A percentile compares a stretch with the other conserved stretches of the same genome.
Conservation (phyloP, 2,797 vertebrate species). For the Phataginus tricuspis region DNA sequence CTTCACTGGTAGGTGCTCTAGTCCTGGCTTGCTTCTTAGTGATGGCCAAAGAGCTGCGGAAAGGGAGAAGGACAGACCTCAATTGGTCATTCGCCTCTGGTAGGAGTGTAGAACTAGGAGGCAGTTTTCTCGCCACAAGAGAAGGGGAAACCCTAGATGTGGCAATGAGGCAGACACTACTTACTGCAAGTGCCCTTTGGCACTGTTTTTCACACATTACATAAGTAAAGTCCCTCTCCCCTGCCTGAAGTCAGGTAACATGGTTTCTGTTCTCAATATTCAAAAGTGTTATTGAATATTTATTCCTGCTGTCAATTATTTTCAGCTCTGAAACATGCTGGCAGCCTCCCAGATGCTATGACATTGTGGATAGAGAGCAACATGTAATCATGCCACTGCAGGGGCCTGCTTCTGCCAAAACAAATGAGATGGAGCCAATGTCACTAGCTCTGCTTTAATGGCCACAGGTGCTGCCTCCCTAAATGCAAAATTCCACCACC, state of each 20-base stretch:
- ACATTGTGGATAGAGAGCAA: neutral
- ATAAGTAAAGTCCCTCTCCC: neutral
- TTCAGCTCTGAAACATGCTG: neutral
- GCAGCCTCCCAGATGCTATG: neutral
- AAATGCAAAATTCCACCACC: neutral
- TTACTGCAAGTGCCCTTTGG: neutral
- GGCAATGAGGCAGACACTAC: neutral
- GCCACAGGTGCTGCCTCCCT: neutral
- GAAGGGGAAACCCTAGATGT: neutral
- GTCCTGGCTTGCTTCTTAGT: neutral
- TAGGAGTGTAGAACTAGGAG: neutral
- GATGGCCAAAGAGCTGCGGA: neutral
- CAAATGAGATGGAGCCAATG: neutral
- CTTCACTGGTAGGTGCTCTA: neutral
- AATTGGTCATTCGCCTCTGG: neutral
- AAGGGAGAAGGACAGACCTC: neutral
- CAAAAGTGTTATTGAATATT: neutral
- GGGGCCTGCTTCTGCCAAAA: neutral
- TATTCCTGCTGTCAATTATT: neutral
- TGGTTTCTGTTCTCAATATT: constrained; percentile 1
- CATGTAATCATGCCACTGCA: neutral
- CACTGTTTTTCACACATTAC: neutral
- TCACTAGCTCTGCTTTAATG: neutral
- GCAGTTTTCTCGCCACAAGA: neutral
- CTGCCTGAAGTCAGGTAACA: neutral